Base-by-base conservation (phyloP, 2,888 invertebrate genomes). In the Griposia aprilina region DNA sequence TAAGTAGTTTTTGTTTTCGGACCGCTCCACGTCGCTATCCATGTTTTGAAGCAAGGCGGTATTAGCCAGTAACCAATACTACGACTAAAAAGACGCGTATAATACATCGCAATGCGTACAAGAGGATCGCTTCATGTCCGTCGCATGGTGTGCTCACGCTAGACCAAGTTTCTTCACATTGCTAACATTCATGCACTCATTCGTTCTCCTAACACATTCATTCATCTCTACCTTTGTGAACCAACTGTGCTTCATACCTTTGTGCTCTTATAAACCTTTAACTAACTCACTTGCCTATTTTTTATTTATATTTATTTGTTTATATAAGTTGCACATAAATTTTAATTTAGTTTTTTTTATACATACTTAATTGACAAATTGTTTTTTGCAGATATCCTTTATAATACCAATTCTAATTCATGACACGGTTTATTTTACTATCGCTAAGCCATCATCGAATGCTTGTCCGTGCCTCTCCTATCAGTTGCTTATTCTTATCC, bases 401-500 rank as follows among this genome's bases (percentile, higher is more conserved):
- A 26, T 76, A 76, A 82, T 71, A 74, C 55, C 63, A 76, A 82
- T 75, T 86, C 52, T 81, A 70, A 77, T 84, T 81, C 69, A 83
- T 78, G 72, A 81, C 57, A 81, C 57, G 72, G 81, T 80, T 88
- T 76, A 74, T 88, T 78, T 81, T 81, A 80, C 82, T 83, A 72
- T 85, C 71, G 82, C 87, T 86, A 79, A 83, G 80, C 71, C 81
- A 72, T 83, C 86, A 89, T 89, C 89, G 92, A 93, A 92, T 92
- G 93, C 92, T 93, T 93, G 85, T 86, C 88, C 90, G 86, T 89
- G 90, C 90, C 91, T 90, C 85, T 90, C 90, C 91, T 92, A 87
- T 93, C 90, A 92, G 91, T 93, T 93, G 95, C 95, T 95, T 93
- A 89, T 93, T 94, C 93, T 96, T 96, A 95, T 92, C 92, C 94